These are phyloP conservation scores for Agrypnia vestita DNA, from an alignment of 1,140 invertebrate genomes.

Conservation along the genomic window DNA sequence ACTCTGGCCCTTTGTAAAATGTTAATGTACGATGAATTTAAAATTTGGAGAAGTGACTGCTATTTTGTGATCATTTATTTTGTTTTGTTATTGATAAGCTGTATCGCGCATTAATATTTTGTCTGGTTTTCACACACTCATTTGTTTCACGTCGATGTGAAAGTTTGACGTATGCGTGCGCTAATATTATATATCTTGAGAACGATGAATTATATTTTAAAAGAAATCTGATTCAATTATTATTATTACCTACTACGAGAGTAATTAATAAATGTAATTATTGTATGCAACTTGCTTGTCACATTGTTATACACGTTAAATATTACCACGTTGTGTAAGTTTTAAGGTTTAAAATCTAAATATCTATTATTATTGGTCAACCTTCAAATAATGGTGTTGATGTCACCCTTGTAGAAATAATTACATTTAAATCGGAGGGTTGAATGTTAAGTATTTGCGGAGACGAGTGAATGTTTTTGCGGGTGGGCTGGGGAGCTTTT, in stretches of 20 bases:
- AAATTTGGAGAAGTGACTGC: slow-evolving; percentile 21
- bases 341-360: not conserved
- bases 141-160: too few relatives aligned
- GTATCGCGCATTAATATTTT: too few relatives aligned
- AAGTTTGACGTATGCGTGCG: too few relatives aligned
- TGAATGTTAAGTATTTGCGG: not conserved
- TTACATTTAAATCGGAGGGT: not conserved
- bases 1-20: not conserved
- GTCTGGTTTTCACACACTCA: too few relatives aligned
- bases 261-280: too few relatives aligned
- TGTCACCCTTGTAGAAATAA: slow-evolving; percentile 21
- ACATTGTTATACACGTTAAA: slow-evolving; percentile 5
- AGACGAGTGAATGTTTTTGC: not conserved
- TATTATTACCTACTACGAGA: too few relatives aligned
- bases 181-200: too few relatives aligned
- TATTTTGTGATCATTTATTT: slow-evolving; percentile 22
- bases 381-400: not conserved
- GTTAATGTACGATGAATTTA: not conserved
- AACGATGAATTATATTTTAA: too few relatives aligned
- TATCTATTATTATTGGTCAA: not conserved
- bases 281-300: not conserved
- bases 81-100: not conserved
- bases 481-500: slow-evolving; percentile 16
- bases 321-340: not conserved
- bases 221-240: too few relatives aligned